phyloP scores from a whole-genome alignment of 2,113 vertebrate species.

The Indicator maculatus region DNA sequence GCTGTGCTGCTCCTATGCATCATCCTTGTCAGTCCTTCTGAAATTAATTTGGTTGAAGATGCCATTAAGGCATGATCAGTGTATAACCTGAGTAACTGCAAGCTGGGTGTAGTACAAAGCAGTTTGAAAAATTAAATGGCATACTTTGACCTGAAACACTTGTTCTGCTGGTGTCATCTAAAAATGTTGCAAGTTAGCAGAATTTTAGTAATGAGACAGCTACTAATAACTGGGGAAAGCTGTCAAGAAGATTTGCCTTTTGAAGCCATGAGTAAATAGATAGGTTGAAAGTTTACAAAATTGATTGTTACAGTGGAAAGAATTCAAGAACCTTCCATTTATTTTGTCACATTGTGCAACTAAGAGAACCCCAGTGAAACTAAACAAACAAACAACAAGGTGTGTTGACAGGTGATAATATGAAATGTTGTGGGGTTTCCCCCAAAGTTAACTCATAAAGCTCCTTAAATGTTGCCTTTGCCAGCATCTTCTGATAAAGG shows the following conservation, averaged over 20 bases:
- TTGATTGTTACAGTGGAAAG: background rate
- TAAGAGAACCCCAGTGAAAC: background rate
- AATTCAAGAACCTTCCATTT: background rate
- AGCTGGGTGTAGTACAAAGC: background rate
- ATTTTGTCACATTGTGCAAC: background rate
- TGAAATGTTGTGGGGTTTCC: fast-evolving
- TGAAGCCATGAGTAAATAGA: background rate
- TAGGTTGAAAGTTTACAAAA: background rate
- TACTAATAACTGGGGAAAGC: background rate
- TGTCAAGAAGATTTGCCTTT: background rate
- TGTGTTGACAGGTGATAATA: background rate
- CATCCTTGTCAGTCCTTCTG: background rate
- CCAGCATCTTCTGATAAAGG: background rate
- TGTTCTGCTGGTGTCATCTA: background rate
- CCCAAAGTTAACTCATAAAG: background rate
- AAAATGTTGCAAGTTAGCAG: background rate
- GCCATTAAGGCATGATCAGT: background rate
- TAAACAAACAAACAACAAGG: too few species aligned
- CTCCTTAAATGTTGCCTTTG: background rate
- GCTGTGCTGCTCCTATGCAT: fast-evolving
- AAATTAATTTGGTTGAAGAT: background rate
- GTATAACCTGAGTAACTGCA: background rate
- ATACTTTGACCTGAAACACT: background rate
- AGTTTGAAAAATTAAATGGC: background rate
- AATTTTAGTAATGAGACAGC: background rate